Evolutionary conservation across 1,140 invertebrate genomes (phyloP).

Genomic region (Eumeta japonica): DNA sequence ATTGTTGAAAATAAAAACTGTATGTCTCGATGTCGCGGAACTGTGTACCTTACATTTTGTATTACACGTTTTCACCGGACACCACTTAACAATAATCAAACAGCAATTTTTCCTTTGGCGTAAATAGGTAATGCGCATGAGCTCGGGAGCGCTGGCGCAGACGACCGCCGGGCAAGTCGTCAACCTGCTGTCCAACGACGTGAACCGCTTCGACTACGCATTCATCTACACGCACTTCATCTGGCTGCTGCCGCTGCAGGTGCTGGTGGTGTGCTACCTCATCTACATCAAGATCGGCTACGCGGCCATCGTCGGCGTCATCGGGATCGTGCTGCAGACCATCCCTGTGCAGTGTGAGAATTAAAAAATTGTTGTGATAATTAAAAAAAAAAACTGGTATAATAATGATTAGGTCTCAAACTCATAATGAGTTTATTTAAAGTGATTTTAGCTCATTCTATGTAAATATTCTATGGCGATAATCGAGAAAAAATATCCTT

Average conservation of each 20-base stretch:
- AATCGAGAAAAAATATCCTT: no score
- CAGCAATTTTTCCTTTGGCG: no score
- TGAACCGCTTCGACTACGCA: slow-evolving; percentile 66
- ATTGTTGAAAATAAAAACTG: no score
- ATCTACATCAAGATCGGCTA: slow-evolving; percentile 73
- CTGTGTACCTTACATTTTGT: no score
- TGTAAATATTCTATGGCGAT: no score
- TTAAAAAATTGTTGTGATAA: background rate
- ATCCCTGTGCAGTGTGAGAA: slow-evolving; percentile 67
- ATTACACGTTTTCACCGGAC: no score
- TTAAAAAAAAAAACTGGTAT: no score
- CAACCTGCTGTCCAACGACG: slow-evolving; percentile 83
- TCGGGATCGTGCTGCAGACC: slow-evolving; percentile 62
- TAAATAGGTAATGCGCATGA: slow-evolving; percentile 61
- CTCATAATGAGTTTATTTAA: no score
- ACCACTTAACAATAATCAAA: no score
- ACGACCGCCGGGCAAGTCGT: slow-evolving; percentile 82
- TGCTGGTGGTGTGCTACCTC: slow-evolving; percentile 64
- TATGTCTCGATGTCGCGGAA: no score
- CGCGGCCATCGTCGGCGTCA: slow-evolving; percentile 71
- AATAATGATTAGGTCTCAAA: no score
- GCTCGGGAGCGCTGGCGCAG: slow-evolving; percentile 66
- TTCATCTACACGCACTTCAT: slow-evolving; percentile 66
- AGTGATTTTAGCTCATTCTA: no score
- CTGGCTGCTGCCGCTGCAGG: slow-evolving; percentile 74